A percentile compares a stretch with the other conserved stretches of the same genome.
Evolutionary conservation across 2,888 invertebrate species (phyloP).

Genomic region (Macaria liturata): DNA sequence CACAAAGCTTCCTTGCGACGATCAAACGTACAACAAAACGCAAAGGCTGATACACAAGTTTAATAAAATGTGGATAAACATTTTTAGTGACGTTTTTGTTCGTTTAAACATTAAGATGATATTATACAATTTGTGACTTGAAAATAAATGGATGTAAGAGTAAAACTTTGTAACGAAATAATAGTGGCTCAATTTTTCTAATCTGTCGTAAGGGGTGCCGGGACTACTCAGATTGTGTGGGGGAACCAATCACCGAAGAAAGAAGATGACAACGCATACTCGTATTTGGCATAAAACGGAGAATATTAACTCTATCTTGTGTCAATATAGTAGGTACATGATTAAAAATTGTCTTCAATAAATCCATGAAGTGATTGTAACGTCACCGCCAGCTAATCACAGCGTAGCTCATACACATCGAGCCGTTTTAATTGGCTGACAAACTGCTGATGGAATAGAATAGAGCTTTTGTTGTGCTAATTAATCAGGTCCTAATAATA

Average conservation of each 20-base stretch:
- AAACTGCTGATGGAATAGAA: too few species aligned
- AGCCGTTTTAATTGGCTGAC: too few species aligned
- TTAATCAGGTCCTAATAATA: too few species aligned
- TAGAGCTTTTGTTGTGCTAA: too few species aligned
- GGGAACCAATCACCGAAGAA: background rate
- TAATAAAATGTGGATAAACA: constrained; percentile 22
- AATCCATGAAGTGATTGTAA: too few species aligned
- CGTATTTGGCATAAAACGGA: too few species aligned
- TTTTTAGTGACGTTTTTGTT: constrained; percentile 10
- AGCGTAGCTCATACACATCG: too few species aligned
- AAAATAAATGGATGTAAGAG: constrained; percentile 13
- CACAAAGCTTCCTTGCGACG: constrained; percentile 4
- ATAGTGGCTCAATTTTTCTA: constrained; percentile 42
- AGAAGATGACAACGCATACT: too few species aligned
- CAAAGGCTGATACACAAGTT: constrained; percentile 24
- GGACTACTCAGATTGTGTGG: constrained; percentile 11
- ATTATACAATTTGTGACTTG: constrained; percentile 16
- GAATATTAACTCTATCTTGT: too few species aligned
- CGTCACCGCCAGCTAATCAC: too few species aligned
- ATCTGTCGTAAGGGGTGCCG: constrained; percentile 27
- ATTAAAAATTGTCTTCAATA: too few species aligned
- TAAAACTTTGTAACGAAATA: constrained; percentile 30
- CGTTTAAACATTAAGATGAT: constrained; percentile 7
- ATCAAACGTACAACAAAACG: background rate
- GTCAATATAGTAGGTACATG: too few species aligned